These are phyloP conservation scores for Protomyctophum bolini DNA, from an alignment of 2,113 vertebrate genomes.

Conservation along the genomic window DNA sequence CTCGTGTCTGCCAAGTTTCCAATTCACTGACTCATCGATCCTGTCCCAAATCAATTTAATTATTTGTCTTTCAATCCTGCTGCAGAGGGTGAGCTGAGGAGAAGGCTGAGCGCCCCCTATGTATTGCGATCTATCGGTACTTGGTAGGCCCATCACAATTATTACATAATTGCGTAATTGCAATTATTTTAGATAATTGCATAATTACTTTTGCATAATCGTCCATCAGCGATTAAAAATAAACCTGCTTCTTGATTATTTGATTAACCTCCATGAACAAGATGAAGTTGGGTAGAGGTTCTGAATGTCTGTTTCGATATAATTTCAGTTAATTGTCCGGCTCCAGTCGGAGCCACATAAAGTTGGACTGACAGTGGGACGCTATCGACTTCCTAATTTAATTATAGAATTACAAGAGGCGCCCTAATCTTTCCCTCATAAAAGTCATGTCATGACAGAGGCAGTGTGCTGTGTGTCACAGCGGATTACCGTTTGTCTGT, in stretches of 20 bases:
- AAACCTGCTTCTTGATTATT: too few species aligned
- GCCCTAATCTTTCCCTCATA: slow-evolving; percentile 19
- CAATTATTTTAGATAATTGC: too few species aligned
- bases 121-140: neutral
- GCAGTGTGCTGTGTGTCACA: slow-evolving; percentile 22
- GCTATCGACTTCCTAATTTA: slow-evolving; percentile 38
- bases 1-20: slow-evolving; percentile 47
- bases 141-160: too few species aligned
- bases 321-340: slow-evolving; percentile 8
- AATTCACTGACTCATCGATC: slow-evolving; percentile 52
- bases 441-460: slow-evolving; percentile 21
- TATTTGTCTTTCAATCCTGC: slow-evolving; percentile 63
- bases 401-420: slow-evolving; percentile 36
- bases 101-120: neutral
- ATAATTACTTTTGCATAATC: too few species aligned
- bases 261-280: too few species aligned
- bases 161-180: too few species aligned
- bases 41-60: slow-evolving; percentile 47
- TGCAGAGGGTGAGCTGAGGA: slow-evolving; percentile 16
- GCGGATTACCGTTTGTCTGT: slow-evolving; percentile 26
- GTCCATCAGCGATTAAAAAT: too few species aligned
- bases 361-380: slow-evolving; percentile 38
- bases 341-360: slow-evolving; percentile 17
- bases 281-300: too few species aligned
- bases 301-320: too few species aligned